phyloP scores from a whole-genome alignment of 2,113 vertebrate genomes.

The Artemisiospiza belli region DNA sequence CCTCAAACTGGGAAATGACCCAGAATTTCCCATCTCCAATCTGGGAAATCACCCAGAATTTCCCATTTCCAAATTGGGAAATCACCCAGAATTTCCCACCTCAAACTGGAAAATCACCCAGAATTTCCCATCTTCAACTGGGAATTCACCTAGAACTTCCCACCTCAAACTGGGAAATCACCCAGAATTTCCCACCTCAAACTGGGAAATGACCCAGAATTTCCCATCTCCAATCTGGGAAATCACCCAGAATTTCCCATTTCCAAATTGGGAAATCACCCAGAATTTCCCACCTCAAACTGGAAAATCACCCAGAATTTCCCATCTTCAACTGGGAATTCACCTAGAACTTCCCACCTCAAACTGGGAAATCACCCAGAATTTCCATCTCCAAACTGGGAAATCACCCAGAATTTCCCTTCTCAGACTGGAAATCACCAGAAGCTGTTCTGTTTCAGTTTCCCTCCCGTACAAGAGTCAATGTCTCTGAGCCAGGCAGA shows the following conservation, averaged over 20 bases:
- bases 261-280: background rate
- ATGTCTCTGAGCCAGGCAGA: background rate
- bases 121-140: accelerated
- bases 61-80: no score
- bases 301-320: no score
- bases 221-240: accelerated
- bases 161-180: accelerated
- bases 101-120: no score
- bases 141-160: no score
- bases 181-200: background rate
- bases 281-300: accelerated
- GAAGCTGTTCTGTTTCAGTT: background rate
- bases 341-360: background rate
- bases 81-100: background rate
- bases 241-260: background rate
- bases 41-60: background rate
- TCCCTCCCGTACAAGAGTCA: background rate
- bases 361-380: no score
- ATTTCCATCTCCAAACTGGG: accelerated
- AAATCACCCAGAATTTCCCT: background rate
- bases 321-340: background rate
- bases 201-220: no score
- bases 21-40: accelerated
- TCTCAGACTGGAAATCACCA: background rate
- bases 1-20: background rate